Evolutionary conservation across 2,888 invertebrate species (phyloP), one percentile per base, ranked within the genome.

Genomic region (Coleophora deauratella): DNA sequence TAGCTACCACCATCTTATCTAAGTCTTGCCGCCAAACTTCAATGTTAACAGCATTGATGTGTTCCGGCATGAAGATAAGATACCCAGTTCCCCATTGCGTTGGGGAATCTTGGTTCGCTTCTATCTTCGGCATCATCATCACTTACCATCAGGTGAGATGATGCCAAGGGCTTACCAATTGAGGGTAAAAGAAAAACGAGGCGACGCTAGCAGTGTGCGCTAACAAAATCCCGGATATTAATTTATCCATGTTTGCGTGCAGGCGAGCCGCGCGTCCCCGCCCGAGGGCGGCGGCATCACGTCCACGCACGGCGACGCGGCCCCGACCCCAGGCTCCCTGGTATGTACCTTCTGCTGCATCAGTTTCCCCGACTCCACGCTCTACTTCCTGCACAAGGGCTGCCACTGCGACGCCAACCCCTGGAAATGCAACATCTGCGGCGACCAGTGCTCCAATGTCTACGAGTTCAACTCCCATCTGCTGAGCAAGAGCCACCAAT

Each of bases 381-480:
- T 98, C 43, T 98, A 97, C 84, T 96, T 98, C 84, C 89, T 99
- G 52, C 98, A 99, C 88, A 98, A 98, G 86, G 98, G 98, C 54
- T 96, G 98, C 74, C 98, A 99, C 86, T 97, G 97, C 57, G 96
- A 97, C 70, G 94, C 95, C 54, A 97, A 98, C 84, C 98, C 98
- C 1, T 98, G 90, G 90, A 97, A 97, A 82, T 98, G 98, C 81
- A 98, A 98, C 85, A 95, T 98, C 57, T 99, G 98, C 77, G 98
- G 98, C 37, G 95, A 96, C 75, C 93, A 94, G 71, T 96, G 96
- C 79, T 93, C 93, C 76, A 96, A 97, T 70, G 94, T 97, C 41
- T 98, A 98, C 84, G 97, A 98, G 79, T 98, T 98, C 88, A 97
- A 97, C 88, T 95, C 96, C 59, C 97, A 97, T 89, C 89, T 97